These are phyloP conservation scores for Poeciliopsis turrubarensis DNA, from an alignment of 2,113 vertebrate genomes.

Conservation along the genomic window DNA sequence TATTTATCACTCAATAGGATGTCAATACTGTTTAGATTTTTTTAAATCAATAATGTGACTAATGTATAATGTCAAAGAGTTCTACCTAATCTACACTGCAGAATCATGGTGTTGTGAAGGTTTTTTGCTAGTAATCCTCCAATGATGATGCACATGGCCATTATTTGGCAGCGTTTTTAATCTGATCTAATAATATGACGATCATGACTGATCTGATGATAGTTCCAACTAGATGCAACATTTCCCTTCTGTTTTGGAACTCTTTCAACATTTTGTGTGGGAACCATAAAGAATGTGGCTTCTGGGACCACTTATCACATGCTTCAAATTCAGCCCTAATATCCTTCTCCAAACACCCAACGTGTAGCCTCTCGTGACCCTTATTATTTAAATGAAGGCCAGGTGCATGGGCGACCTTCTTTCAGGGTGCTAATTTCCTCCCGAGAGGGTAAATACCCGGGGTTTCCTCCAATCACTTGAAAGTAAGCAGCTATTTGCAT, in stretches of 20 bases:
- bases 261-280: background rate
- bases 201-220: background rate
- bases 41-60: too few species aligned
- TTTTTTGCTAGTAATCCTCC: too few species aligned
- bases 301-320: background rate
- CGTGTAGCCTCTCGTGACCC: background rate
- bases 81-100: too few species aligned
- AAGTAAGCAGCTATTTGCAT: background rate
- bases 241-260: background rate
- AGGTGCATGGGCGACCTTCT: conserved; percentile 5
- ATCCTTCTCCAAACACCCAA: background rate
- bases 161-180: too few species aligned
- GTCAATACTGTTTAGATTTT: too few species aligned
- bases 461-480: background rate
- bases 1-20: too few species aligned
- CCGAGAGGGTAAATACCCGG: background rate
- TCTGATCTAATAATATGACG: too few species aligned
- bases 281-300: background rate
- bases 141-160: too few species aligned
- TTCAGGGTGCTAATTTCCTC: background rate
- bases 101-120: too few species aligned
- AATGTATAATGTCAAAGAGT: too few species aligned
- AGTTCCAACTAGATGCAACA: background rate
- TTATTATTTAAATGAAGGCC: conserved; percentile 5
- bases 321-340: background rate